These are phyloP conservation scores for Zaprionus lineosus DNA, from an alignment of 2,888 invertebrate genomes.

Conservation along the genomic window DNA sequence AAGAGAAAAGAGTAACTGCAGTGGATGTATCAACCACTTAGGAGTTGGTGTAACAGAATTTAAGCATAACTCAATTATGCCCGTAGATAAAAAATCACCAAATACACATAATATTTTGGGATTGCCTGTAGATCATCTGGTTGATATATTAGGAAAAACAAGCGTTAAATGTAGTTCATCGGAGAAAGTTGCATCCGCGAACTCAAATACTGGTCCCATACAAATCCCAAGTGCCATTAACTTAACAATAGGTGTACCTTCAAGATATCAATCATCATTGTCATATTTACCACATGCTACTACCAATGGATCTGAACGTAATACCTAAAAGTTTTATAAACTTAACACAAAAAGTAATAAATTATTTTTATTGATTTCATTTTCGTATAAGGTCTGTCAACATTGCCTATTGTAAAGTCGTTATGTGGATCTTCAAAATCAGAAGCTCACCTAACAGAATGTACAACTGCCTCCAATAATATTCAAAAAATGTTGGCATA, in stretches of 20 bases:
- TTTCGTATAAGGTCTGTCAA: slow-evolving; percentile 21
- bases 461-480: slow-evolving; percentile 9
- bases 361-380: not conserved
- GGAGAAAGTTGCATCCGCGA: slow-evolving; percentile 6
- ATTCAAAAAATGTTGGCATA: slow-evolving; percentile 24
- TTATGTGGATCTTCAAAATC: slow-evolving; percentile 32
- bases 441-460: slow-evolving; percentile 36
- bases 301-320: slow-evolving; percentile 49
- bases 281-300: slow-evolving; percentile 43
- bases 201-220: not conserved
- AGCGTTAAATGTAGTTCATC: slow-evolving; percentile 34
- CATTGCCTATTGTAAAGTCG: slow-evolving; percentile 15
- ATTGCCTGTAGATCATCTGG: slow-evolving; percentile 39
- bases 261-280: slow-evolving; percentile 43
- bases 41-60: slow-evolving; percentile 21
- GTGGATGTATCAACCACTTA: slow-evolving; percentile 40
- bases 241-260: not conserved
- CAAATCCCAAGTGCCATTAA: not conserved
- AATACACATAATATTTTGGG: not conserved
- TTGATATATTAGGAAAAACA: slow-evolving; percentile 51
- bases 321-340: slow-evolving; percentile 2
- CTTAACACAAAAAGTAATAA: not conserved
- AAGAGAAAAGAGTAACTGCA: slow-evolving; percentile 49
- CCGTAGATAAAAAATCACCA: slow-evolving; percentile 22
- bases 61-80: slow-evolving; percentile 19